Percentiles rank a stretch among this genome's conserved stretches.
Evolutionary conservation across 2,797 vertebrate genomes (phyloP).

Genomic region (Masticophis lateralis): DNA sequence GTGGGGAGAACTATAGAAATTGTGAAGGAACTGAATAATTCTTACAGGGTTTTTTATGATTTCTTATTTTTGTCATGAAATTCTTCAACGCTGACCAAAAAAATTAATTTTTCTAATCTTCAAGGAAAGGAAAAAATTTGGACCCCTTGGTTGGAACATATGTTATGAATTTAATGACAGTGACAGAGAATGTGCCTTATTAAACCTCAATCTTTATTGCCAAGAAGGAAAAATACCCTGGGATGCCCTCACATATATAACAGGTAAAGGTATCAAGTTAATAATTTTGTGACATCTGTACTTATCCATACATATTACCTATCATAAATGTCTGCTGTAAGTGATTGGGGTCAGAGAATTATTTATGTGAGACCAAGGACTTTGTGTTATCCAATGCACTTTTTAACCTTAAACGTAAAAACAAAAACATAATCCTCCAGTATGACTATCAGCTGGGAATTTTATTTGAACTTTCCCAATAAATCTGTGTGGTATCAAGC

Average conservation of each 20-base stretch:
- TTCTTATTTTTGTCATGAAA: neutral
- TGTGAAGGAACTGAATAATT: neutral
- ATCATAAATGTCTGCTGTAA: neutral
- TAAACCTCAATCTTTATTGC: slow-evolving; percentile 82
- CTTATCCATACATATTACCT: neutral
- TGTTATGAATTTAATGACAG: slow-evolving; percentile 83
- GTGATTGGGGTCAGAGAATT: neutral
- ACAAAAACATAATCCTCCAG: neutral
- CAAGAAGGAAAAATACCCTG: slow-evolving; percentile 74
- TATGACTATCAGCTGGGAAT: neutral
- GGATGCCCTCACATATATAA: slow-evolving; percentile 78
- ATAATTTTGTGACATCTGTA: neutral
- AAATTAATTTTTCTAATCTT: neutral
- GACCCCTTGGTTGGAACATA: slow-evolving; percentile 84
- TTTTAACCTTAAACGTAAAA: neutral
- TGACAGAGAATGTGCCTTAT: slow-evolving; percentile 82
- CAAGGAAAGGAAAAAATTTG: slow-evolving; percentile 83
- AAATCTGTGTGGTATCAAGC: neutral
- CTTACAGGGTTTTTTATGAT: neutral
- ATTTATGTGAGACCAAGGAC: neutral
- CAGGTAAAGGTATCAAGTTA: slow-evolving; percentile 62
- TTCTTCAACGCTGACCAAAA: slow-evolving; percentile 1
- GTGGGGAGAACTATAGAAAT: neutral
- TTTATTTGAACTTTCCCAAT: neutral
- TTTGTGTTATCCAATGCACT: neutral